Evolutionary conservation across 2,113 vertebrate species (phyloP), one percentile per base, ranked within the genome.

Genomic region (Nannospalax galili): DNA sequence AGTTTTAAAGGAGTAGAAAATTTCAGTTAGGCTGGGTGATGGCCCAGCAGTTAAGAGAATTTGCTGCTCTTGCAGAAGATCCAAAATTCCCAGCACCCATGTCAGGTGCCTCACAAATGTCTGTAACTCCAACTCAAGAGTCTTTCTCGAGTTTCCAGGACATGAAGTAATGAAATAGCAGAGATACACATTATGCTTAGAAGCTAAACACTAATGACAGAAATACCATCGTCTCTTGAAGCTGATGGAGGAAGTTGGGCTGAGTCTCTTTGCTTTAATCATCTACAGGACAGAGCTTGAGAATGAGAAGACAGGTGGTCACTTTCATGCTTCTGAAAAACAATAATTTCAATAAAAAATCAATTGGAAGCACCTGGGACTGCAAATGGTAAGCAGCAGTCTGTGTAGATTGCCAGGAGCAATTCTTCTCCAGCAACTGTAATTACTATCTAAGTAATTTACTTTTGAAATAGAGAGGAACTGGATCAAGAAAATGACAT

Each of bases 401-500:
- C n/a, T 84, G 67, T 15, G 70, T 1, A 37, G 58, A 90, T 56
- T 93, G 40, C 60, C 62, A 94, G 73, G 88, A 84, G 64, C 10
- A 88, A 97, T 95, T 90, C 42, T 19, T 90, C 22, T 88, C 69
- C 42, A 73, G 40, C 24, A 82, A 64, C 16, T 56, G 7, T 75
- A 52, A 79, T 72, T 92, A 88, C 85, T 88, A 17, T 90, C 60
- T 95, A 56, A 88, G 72, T 88, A 89, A 84, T 95, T 96, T 85
- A 90, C 26, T 45, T 88, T 84, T 28, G 52, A 82, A 93, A 88
- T n/a, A 22, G 17, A 19, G 12, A 89, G 1, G 9, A 87, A 12
- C 19, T 90, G 37, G 24, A n/a, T 92, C 4, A 84, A 48, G 42
- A 73, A 84, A 75, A 92, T 1, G 62, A 12, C 48, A 84, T 19